These are phyloP conservation scores for Bothrops jararaca DNA, from an alignment of 2,113 vertebrate genomes.

Conservation along the genomic window DNA sequence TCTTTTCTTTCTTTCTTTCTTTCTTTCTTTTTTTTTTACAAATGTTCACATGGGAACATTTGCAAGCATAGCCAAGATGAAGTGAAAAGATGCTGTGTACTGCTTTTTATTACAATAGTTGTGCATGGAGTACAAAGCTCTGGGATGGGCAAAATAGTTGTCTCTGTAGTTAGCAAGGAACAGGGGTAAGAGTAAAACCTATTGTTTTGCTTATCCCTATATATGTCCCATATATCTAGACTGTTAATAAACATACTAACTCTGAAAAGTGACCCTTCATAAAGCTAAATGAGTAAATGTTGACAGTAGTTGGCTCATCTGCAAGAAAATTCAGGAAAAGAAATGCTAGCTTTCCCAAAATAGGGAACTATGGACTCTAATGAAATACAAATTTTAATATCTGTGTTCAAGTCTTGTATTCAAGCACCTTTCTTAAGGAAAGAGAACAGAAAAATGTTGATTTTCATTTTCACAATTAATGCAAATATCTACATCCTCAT, in stretches of 20 bases:
- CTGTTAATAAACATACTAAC: conserved; percentile 7
- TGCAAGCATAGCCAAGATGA: neutral
- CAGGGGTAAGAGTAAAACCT: neutral
- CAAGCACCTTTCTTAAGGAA: neutral
- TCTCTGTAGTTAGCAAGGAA: neutral
- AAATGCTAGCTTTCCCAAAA: conserved; percentile 19
- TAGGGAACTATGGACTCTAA: conserved; percentile 33
- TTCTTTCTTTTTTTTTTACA: neutral
- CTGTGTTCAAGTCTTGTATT: conserved; percentile 9
- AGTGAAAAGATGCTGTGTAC: neutral
- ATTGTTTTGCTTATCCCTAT: neutral
- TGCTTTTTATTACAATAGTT: neutral
- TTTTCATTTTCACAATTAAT: neutral
- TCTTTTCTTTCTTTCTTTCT: too few relatives aligned
- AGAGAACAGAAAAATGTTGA: neutral
- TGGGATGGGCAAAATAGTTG: neutral
- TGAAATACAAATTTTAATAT: conserved; percentile 42
- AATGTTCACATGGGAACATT: conserved; percentile 3
- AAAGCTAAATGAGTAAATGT: conserved; percentile 25
- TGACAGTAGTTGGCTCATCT: neutral
- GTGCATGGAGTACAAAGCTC: neutral
- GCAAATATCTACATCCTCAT: neutral
- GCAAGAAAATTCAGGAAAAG: conserved; percentile 23
- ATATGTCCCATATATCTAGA: neutral
- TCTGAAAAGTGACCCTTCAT: conserved; percentile 29